Conservation (phyloP, 2,113 vertebrate genomes). For the Oriolus oriolus region DNA sequence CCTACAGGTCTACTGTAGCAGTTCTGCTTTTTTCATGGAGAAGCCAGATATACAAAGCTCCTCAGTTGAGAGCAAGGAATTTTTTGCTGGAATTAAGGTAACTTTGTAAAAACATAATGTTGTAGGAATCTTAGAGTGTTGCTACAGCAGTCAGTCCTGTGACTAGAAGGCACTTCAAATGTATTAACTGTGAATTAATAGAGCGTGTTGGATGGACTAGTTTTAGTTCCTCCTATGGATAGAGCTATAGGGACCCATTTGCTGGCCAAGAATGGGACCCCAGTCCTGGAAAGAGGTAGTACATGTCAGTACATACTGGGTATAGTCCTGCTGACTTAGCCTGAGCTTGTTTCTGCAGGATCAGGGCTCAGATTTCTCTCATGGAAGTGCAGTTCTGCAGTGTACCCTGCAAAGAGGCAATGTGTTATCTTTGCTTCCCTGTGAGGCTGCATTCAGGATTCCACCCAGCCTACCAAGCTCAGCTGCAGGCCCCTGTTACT, state of each 20-base stretch:
- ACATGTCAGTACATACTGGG: not conserved
- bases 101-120: not conserved
- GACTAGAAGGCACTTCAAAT: not conserved
- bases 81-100: slow-evolving; percentile 90
- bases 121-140: not conserved
- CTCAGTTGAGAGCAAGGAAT: slow-evolving; percentile 80
- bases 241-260: not conserved
- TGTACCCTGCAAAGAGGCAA: not conserved
- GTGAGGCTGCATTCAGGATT: not conserved
- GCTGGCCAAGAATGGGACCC: not conserved
- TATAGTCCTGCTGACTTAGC: not conserved
- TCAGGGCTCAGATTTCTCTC: too few species aligned
- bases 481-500: not conserved
- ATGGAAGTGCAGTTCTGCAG: not conserved
- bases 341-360: not conserved
- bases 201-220: not conserved
- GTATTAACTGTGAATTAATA: not conserved
- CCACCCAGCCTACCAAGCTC: not conserved
- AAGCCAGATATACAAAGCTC: slow-evolving; percentile 71
- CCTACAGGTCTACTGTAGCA: slow-evolving; percentile 82
- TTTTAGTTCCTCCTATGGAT: not conserved
- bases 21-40: slow-evolving; percentile 83
- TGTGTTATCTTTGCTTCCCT: not conserved
- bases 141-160: not conserved
- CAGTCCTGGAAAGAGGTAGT: not conserved